Conservation (phyloP, 2,113 vertebrate genomes). For the Nycticryphes semicollaris region DNA sequence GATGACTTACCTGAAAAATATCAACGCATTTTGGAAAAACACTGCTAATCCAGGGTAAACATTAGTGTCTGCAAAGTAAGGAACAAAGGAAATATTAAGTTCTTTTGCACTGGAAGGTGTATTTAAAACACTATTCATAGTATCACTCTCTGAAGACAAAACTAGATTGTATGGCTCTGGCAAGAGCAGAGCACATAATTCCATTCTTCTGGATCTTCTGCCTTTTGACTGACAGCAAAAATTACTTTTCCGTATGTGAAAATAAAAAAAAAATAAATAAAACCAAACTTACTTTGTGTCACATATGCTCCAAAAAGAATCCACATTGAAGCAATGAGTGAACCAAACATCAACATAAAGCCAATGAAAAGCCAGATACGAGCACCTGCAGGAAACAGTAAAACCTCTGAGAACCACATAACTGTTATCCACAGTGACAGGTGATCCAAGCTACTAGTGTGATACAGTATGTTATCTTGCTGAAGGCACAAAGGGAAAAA, state of each 20-base stretch:
- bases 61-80: slow-evolving; percentile 71
- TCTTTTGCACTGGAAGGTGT: not conserved
- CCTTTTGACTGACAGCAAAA: not conserved
- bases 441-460: not conserved
- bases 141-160: not conserved
- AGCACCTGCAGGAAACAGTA: slow-evolving; percentile 76
- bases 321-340: slow-evolving; percentile 92
- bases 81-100: not conserved
- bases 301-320: slow-evolving; percentile 89
- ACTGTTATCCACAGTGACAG: not conserved
- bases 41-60: slow-evolving; percentile 90
- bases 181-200: not conserved
- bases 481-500: not conserved
- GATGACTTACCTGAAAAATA: slow-evolving; percentile 90
- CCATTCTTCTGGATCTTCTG: not conserved
- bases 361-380: slow-evolving; percentile 91
- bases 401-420: not conserved
- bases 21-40: slow-evolving; percentile 94
- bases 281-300: slow-evolving; percentile 79
- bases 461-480: fast-evolving
- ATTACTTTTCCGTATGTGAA: not conserved
- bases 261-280: not conserved
- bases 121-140: not conserved
- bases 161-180: not conserved
- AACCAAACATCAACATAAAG: slow-evolving; percentile 94